Evolutionary conservation across 2,888 invertebrate species (phyloP), one percentile per base, ranked within the genome.

Genomic region (Spisula subtruncata): DNA sequence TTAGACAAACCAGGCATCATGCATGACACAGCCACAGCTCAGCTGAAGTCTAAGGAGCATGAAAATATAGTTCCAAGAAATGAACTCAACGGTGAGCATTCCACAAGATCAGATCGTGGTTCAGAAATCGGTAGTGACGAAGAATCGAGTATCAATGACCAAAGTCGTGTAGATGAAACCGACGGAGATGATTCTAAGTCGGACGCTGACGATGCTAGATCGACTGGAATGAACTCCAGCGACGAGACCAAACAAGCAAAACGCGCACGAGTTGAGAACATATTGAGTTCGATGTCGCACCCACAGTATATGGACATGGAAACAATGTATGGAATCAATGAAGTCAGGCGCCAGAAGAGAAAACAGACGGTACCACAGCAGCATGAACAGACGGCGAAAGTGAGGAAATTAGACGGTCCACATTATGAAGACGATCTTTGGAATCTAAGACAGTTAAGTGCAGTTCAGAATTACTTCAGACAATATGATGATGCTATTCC

Each of bases 361-460:
- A 99, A 99, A 97, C 97, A 99, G 51, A 99, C 99, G 96, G 99
- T 99, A 96, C 99, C 99, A 18, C 99, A 99, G 97, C 99, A 99
- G 96, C 98, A 99, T 81, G 96, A 91, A 66, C 88, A 90, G 60
- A 51, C 86, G 4, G 51, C 90, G 41, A 96, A 96, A 91, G 89
- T 94, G n/a, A 91, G 95, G 25, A 94, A 93, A 84, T 87, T 94
- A 10, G 95, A 97, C 16, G 91, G 92, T 29, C 94, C 97, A 86
- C 87, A 60, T 46, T 97, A 99, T 25, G 98, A 98, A 97, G 98
- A 98, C 91, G 98, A 99, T 97, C 97, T 98, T 95, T 97, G 98
- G 95, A 98, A 98, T 90, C 98, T 99, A 98, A 98, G 98, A 97
- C 98, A 99, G 97, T 97, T 99, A 90, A 98, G 98, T 18, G 98